Conservation (phyloP, 2,113 vertebrate genomes). For the Mustelus asterias region DNA sequence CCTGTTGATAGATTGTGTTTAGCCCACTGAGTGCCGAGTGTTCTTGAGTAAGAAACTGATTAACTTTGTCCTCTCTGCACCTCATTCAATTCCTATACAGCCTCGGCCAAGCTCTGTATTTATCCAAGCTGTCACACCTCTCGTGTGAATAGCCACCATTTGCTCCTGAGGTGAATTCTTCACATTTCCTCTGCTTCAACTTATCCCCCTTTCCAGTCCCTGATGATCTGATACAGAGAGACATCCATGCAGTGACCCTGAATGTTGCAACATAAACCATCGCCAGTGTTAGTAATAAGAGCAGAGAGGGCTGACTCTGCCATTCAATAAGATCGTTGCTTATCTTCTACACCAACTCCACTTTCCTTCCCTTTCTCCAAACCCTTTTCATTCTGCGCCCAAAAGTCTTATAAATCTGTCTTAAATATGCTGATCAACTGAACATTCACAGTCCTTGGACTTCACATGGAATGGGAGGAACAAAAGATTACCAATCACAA, state of each 20-base stretch:
- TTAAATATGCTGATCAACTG: too few relatives aligned
- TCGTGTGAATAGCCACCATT: neutral
- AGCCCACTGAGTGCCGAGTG: neutral
- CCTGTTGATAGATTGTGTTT: neutral
- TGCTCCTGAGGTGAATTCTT: neutral
- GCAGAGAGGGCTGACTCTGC: too few relatives aligned
- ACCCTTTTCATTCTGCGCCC: too few relatives aligned
- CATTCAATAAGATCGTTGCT: too few relatives aligned
- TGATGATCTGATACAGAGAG: neutral
- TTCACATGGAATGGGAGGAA: too few relatives aligned
- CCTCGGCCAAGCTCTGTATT: neutral
- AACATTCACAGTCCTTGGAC: too few relatives aligned
- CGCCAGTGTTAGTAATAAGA: neutral
- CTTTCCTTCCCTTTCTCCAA: too few relatives aligned
- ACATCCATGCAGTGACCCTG: neutral
- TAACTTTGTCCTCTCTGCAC: neutral
- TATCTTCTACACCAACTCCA: too few relatives aligned
- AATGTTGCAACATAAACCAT: neutral
- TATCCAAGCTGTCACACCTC: neutral
- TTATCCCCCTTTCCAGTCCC: neutral
- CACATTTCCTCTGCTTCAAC: neutral
- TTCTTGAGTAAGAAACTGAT: neutral
- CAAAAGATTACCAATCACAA: too few relatives aligned
- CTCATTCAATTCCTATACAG: neutral
- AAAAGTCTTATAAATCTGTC: too few relatives aligned